phyloP scores from a whole-genome alignment of 92 coral and sea anemone species.

The Virgularia gustaviana region DNA sequence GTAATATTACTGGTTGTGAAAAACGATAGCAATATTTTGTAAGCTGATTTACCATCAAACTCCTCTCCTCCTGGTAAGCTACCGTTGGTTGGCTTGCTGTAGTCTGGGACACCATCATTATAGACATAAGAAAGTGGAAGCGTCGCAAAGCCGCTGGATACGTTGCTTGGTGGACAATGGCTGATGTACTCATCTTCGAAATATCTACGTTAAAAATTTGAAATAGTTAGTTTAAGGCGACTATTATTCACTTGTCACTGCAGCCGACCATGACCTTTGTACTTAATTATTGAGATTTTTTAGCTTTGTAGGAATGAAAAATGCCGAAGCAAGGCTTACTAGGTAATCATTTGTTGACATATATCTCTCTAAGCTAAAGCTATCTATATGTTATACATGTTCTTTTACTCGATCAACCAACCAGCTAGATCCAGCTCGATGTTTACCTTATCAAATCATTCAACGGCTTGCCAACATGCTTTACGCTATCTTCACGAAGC shows the following conservation, averaged over 20 bases:
- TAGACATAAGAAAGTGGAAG: conserved; percentile 73
- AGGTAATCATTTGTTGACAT: not conserved
- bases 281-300: too few relatives aligned
- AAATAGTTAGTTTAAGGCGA: conserved; percentile 58
- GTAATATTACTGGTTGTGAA: conserved; percentile 72
- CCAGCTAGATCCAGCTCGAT: too few relatives aligned
- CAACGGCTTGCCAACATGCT: conserved; percentile 20
- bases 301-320: too few relatives aligned
- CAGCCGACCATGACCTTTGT: too few relatives aligned
- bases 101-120: conserved; percentile 57
- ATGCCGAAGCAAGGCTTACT: not conserved
- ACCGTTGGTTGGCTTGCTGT: conserved; percentile 62
- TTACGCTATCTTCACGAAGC: not conserved
- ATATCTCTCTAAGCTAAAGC: not conserved
- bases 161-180: conserved; percentile 80
- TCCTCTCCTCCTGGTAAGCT: conserved; percentile 67
- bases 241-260: conserved; percentile 53
- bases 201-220: conserved; percentile 46
- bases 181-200: conserved; percentile 61
- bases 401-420: too few relatives aligned
- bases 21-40: conserved; percentile 61
- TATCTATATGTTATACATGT: not conserved
- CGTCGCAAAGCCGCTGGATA: conserved; percentile 82
- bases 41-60: conserved; percentile 60
- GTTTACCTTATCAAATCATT: conserved; percentile 9